These are phyloP conservation scores for Acipenser ruthenus DNA, from an alignment of 2,797 vertebrate species.

Conservation along the genomic window DNA sequence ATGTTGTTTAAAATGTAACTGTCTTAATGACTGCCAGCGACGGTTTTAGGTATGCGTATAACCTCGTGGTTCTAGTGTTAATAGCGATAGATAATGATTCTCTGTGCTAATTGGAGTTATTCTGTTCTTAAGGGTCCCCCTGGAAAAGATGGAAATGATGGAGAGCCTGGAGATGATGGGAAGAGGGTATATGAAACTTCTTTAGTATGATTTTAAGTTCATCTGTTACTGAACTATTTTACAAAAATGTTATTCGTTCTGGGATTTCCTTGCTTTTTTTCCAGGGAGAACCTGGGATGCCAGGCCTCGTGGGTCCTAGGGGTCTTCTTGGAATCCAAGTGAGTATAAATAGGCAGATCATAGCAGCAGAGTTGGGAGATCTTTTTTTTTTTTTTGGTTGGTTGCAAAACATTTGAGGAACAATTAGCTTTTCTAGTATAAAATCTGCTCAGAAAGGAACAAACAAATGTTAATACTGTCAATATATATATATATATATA, in stretches of 20 bases:
- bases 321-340: conserved; percentile 69
- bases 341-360: conserved; percentile 31
- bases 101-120: neutral
- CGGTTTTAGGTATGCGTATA: no score
- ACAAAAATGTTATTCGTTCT: neutral
- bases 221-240: conserved; percentile 17
- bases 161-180: conserved; percentile 49
- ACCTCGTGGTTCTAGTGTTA: no score
- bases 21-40: no score
- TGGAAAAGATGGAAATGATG: conserved; percentile 51
- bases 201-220: conserved; percentile 12
- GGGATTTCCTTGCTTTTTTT: neutral
- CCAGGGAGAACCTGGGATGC: conserved; percentile 57
- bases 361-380: no score
- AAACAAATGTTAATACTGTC: neutral
- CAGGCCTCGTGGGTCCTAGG: conserved; percentile 51
- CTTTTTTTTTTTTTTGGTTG: no score
- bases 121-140: conserved; percentile 42
- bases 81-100: no score
- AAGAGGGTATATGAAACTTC: conserved; percentile 43
- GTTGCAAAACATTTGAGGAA: no score
- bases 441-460: no score
- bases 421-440: no score
- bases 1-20: no score
- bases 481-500: conserved; percentile 12